A percentile compares a stretch with the other conserved stretches of the same genome.
phyloP scores from a whole-genome alignment of 1,140 invertebrate species.

The Pteromalus puparum region DNA sequence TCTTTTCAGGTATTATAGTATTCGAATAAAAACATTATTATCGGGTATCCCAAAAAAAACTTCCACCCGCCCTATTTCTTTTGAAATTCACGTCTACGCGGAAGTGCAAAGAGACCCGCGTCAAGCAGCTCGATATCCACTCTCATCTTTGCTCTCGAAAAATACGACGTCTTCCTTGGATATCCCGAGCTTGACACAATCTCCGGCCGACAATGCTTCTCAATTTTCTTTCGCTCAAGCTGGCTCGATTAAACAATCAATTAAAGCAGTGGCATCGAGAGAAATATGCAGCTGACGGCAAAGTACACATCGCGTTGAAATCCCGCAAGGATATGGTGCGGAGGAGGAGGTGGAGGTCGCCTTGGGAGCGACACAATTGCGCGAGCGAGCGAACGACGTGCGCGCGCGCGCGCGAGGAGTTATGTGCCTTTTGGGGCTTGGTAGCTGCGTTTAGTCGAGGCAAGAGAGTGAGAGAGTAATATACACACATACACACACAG shows the following conservation, averaged over 20 bases:
- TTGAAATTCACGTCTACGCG: no score
- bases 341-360: background rate
- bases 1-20: no score
- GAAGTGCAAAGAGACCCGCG: no score
- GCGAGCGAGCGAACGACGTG: background rate
- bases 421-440: slow-evolving; percentile 67
- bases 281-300: background rate
- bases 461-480: background rate
- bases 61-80: no score
- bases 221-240: no score
- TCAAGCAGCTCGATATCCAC: no score
- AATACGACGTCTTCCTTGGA: no score
- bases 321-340: background rate
- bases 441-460: slow-evolving; percentile 64
- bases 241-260: background rate
- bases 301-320: slow-evolving; percentile 30
- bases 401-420: slow-evolving; percentile 52
- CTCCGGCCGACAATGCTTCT: no score
- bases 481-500: slow-evolving; percentile 39
- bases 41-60: no score
- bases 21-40: no score
- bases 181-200: no score
- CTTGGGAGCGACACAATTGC: slow-evolving; percentile 12
- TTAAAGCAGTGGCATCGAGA: background rate
- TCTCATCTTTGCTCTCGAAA: no score